Conservation (phyloP, 2,113 vertebrate genomes). For the Condylura cristata region DNA sequence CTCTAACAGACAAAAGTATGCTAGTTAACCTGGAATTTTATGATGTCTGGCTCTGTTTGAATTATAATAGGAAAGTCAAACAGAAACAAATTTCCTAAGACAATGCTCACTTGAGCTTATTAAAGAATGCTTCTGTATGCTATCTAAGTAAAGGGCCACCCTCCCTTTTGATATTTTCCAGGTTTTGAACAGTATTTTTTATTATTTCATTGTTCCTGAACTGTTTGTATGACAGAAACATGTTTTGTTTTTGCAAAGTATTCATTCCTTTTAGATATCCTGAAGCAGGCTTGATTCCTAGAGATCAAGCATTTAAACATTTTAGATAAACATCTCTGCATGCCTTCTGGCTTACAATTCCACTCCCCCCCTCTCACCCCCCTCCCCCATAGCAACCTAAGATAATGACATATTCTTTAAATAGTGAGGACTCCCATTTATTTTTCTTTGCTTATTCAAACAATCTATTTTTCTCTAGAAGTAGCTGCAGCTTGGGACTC, state of each 20-base stretch:
- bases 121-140: not conserved
- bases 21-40: not conserved
- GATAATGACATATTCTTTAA: not conserved
- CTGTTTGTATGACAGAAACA: constrained; percentile 5
- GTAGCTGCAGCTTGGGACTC: not conserved
- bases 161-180: not conserved
- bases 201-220: not conserved
- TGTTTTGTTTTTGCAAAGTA: not conserved
- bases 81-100: not conserved
- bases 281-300: not conserved
- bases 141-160: not conserved
- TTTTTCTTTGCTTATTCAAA: not conserved
- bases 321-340: constrained; percentile 14
- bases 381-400: not conserved
- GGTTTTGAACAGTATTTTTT: not conserved
- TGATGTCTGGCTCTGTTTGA: not conserved
- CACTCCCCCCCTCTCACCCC: not conserved
- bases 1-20: not conserved
- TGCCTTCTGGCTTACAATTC: not conserved
- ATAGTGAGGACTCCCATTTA: not conserved
- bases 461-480: not conserved
- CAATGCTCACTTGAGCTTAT: not conserved
- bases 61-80: not conserved
- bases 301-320: constrained; percentile 16
- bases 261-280: not conserved